Conservation (phyloP, 2,888 invertebrate genomes). For the Drosophila hawaiiensis region DNA sequence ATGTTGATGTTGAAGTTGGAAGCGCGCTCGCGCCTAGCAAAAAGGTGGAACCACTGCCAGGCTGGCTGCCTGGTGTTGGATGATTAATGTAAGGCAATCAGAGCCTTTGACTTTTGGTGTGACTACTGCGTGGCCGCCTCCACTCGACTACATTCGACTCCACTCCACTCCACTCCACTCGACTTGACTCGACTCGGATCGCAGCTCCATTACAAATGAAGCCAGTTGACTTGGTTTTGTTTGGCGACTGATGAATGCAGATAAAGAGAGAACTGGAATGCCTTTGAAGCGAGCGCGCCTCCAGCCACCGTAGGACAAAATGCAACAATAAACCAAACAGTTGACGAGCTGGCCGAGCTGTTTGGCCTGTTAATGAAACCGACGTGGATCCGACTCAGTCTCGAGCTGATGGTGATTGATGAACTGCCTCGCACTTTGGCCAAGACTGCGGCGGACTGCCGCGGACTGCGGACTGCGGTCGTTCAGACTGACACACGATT, state of each 20-base stretch:
- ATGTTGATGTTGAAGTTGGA: conserved; percentile 13
- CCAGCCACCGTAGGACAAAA: conserved; percentile 66
- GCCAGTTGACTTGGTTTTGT: conserved; percentile 80
- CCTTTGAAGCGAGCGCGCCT: conserved; percentile 71
- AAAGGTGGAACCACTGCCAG: conserved; percentile 16
- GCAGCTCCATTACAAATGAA: conserved; percentile 77
- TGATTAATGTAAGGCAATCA: conserved; percentile 77
- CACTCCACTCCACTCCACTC: conserved; percentile 16
- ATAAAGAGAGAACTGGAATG: conserved; percentile 71
- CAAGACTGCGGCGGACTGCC: conserved; percentile 1
- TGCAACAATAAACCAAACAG: conserved; percentile 75
- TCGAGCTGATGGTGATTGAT: conserved; percentile 66
- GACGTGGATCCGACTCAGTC: conserved; percentile 30
- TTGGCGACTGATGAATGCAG: conserved; percentile 81
- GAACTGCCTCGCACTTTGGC: conserved; percentile 47
- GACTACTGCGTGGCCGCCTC: conserved; percentile 77
- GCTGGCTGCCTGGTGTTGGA: conserved; percentile 14
- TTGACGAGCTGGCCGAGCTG: conserved; percentile 65
- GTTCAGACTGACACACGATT: conserved; percentile 23
- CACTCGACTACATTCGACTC: conserved; percentile 35
- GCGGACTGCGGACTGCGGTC: background rate
- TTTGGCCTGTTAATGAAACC: conserved; percentile 69
- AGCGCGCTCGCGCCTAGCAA: conserved; percentile 32
- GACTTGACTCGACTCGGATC: background rate
- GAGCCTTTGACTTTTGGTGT: conserved; percentile 65